Conservation (phyloP, 2,888 invertebrate species). For the Blastobasis adustella region DNA sequence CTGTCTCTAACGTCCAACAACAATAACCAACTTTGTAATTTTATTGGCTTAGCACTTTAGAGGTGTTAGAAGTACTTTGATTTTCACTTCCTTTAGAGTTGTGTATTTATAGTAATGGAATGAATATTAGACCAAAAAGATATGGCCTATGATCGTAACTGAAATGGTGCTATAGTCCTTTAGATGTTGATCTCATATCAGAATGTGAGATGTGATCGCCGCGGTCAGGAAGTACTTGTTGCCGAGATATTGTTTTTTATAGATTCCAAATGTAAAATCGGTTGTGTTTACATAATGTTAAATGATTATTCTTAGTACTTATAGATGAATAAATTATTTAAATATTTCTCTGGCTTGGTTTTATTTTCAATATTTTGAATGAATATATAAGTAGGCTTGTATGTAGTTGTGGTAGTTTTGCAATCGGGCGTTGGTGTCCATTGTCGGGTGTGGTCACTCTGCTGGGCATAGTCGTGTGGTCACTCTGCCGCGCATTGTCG, state of each 20-base stretch:
- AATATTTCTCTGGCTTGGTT: slow-evolving; percentile 32
- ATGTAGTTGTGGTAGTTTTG: no score
- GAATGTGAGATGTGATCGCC: slow-evolving; percentile 47
- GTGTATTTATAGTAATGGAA: slow-evolving; percentile 22
- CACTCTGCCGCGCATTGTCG: no score
- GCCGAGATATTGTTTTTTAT: slow-evolving; percentile 38
- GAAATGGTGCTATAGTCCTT: slow-evolving; percentile 70
- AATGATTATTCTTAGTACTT: slow-evolving; percentile 65
- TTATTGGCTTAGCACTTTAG: no score
- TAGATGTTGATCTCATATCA: slow-evolving; percentile 72
- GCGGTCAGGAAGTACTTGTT: slow-evolving; percentile 30
- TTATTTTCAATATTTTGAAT: slow-evolving; percentile 14
- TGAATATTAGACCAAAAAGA: slow-evolving; percentile 63
- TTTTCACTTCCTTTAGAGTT: neutral
- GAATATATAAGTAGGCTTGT: no score
- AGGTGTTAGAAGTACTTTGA: neutral
- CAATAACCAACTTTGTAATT: no score
- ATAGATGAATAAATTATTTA: slow-evolving; percentile 62
- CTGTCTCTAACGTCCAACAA: no score
- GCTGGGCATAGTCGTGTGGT: no score
- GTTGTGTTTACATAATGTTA: slow-evolving; percentile 66
- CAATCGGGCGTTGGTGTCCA: no score
- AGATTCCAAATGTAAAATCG: slow-evolving; percentile 51
- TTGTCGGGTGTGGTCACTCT: no score
- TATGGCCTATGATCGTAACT: slow-evolving; percentile 70